Conservation (phyloP, 1,140 invertebrate species). For the Drusus annulatus region DNA sequence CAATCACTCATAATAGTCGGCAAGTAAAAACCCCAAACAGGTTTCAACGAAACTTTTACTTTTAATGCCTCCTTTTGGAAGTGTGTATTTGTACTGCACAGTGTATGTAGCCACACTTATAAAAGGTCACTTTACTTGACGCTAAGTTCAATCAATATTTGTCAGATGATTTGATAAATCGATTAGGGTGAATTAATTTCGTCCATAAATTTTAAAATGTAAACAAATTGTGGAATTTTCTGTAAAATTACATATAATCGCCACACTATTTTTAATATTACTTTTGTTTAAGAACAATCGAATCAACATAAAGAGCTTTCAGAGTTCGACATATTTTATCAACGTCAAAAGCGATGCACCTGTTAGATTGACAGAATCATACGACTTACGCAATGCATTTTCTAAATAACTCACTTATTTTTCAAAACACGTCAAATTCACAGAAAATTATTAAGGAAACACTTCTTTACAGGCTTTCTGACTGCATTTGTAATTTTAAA, state of each 20-base stretch:
- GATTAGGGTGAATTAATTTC: too few species aligned
- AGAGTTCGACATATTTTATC: background rate
- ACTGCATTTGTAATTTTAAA: background rate
- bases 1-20: conserved; percentile 32
- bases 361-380: background rate
- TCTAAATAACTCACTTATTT: too few species aligned
- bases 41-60: conserved; percentile 27
- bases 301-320: background rate
- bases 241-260: too few species aligned
- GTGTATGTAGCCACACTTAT: background rate
- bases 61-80: conserved; percentile 6
- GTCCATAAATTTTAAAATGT: too few species aligned
- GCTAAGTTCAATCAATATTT: too few species aligned
- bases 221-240: too few species aligned
- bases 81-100: background rate
- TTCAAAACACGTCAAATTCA: background rate
- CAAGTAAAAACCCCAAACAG: conserved; percentile 12
- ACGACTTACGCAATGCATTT: background rate
- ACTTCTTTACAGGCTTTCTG: background rate
- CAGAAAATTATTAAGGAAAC: background rate
- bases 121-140: background rate
- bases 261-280: background rate
- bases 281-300: too few species aligned
- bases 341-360: background rate
- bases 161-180: too few species aligned